Base-by-base conservation (phyloP, 2,797 vertebrate species). In the Ataeniobius toweri region DNA sequence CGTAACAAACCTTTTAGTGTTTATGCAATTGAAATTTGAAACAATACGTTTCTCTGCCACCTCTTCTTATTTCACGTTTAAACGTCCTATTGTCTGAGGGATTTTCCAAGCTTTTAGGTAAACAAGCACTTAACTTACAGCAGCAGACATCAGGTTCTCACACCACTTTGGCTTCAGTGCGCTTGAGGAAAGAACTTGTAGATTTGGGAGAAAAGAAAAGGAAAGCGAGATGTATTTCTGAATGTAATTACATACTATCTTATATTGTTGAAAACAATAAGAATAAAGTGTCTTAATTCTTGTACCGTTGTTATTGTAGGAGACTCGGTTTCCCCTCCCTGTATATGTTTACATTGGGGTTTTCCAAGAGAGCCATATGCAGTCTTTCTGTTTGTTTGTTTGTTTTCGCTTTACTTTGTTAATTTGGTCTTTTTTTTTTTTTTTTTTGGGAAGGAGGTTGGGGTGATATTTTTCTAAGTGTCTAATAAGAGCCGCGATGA, bases 281-380 rank as follows among this genome's bases (percentile, higher is more conserved):
- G 85, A 94, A 93, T 94, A 94, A 93, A 95, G 95, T 90, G 94
- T 95, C 94, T 95, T 96, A 95, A 94, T 92, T 92, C 86, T 90
- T 94, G 86, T 93, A 93, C 89, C 88, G 85, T 91, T 92, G 86
- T 92, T 88, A 90, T 90, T 92, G 92, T 93, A 93, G 90, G 89
- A 87, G 76, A 56, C 58, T 50, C 55, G 77, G 65, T 84, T 82
- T 85, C 92, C 90, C 89, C 83, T 77, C 75, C 81, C 83, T 89
- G 89, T 90, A 79, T 88, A 28, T 63, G 93, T 94, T 94, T 95
- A 94, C 94, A 94, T 50, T 61, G 85, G 88, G 83, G 87, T 85
- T 94, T 93, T 93, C 61, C 61, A 39, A 65, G 31, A 94, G 93
- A 94, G 91, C 94, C 94, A 94, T 92, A 89, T 81, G 80, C 80